A percentile compares a stretch with the other conserved stretches of the same genome.
Conservation (phyloP, 2,888 invertebrate species). For the Eulithis prunata region DNA sequence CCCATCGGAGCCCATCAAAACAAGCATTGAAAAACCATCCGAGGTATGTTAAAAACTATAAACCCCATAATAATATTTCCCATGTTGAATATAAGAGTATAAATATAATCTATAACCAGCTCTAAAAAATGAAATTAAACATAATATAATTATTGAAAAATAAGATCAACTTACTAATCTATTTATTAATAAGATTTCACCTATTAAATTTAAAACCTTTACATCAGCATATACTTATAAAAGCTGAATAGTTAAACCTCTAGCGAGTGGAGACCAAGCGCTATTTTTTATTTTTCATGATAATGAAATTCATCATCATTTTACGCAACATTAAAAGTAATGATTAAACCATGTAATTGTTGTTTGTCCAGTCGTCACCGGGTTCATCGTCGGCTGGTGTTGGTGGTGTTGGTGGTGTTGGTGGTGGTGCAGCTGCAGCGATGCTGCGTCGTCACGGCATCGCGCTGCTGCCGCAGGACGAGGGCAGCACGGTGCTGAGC, state of each 20-base stretch:
- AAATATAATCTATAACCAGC: constrained; percentile 87
- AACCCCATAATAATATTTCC: constrained; percentile 75
- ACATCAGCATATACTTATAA: too few species aligned
- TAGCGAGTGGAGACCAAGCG: too few species aligned
- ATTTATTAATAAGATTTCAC: constrained; percentile 87
- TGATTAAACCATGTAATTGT: neutral
- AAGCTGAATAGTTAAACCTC: too few species aligned
- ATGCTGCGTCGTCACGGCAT: constrained; percentile 94
- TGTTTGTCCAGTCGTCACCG: neutral
- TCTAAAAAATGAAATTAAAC: constrained; percentile 86
- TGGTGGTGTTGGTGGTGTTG: too few species aligned
- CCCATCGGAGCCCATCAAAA: constrained; percentile 24
- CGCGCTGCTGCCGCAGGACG: constrained; percentile 92
- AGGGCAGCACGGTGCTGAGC: constrained; percentile 88
- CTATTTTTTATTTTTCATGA: too few species aligned
- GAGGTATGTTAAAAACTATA: constrained; percentile 74
- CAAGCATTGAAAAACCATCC: constrained; percentile 31
- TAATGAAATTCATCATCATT: too few species aligned
- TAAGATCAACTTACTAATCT: constrained; percentile 81
- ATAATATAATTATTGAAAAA: constrained; percentile 79
- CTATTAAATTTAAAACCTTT: constrained; percentile 87
- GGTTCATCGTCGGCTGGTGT: neutral
- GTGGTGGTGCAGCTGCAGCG: constrained; percentile 74
- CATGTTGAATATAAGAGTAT: constrained; percentile 86
- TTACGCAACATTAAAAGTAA: too few species aligned